Conservation (phyloP, 2,113 vertebrate species). For the Corapipo altera region DNA sequence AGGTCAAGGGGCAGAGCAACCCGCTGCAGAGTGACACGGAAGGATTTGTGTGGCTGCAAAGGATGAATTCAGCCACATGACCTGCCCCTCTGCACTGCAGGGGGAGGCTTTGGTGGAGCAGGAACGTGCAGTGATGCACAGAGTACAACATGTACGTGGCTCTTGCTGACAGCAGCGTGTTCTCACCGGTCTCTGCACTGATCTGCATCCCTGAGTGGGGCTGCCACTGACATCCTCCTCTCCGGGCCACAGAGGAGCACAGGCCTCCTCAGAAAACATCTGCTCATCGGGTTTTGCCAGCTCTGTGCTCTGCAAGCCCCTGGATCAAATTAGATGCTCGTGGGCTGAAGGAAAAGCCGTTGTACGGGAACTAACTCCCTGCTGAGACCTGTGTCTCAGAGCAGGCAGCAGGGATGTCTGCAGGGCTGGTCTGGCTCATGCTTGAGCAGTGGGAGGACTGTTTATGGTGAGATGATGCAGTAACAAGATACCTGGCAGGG, state of each 20-base stretch:
- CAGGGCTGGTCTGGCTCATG: neutral
- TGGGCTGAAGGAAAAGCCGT: neutral
- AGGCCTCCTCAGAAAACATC: conserved; percentile 30
- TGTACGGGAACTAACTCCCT: neutral
- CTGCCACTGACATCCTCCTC: neutral
- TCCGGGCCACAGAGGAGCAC: neutral
- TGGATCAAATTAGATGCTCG: neutral
- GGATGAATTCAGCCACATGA: neutral
- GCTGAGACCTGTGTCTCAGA: neutral
- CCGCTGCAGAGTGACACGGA: rapidly evolving
- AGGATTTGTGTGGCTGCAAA: neutral
- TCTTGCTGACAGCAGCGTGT: neutral
- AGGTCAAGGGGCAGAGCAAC: neutral
- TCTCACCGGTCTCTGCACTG: neutral
- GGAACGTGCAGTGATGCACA: neutral
- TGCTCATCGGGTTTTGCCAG: neutral
- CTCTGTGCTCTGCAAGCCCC: neutral
- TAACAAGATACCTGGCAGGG: rapidly evolving
- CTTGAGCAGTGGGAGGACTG: neutral
- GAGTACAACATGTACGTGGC: neutral
- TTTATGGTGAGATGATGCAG: neutral
- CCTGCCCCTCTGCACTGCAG: neutral
- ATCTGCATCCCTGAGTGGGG: neutral
- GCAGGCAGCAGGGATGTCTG: neutral
- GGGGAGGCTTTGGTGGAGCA: neutral